Evolutionary conservation across 30 jellyfish, hydroid and myxozoan species (phyloP).

Genomic region (Cassiopea andromeda): DNA sequence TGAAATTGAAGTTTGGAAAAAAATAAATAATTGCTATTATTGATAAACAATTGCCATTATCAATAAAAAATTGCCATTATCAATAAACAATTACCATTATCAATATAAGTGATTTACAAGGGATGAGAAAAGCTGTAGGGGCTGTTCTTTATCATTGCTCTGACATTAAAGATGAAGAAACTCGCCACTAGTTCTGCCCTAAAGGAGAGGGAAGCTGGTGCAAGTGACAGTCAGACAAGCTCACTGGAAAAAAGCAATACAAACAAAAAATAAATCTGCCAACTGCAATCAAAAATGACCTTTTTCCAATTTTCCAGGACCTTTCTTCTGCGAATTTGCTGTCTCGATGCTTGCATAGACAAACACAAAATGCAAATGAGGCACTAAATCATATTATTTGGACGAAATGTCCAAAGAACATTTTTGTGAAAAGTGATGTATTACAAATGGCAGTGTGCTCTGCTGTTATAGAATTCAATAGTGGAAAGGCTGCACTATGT

Average conservation of each 20-base stretch:
- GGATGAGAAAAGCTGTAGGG: not conserved
- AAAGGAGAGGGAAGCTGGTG: not conserved
- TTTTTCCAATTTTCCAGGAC: not conserved
- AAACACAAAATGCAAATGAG: not conserved
- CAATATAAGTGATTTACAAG: not conserved
- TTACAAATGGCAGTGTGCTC: not conserved
- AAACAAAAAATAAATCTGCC: not conserved
- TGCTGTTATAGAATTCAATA: not conserved
- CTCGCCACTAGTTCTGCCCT: not conserved
- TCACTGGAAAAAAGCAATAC: too few relatives aligned
- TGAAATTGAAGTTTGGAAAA: too few relatives aligned
- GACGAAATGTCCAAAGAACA: not conserved
- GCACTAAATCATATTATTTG: not conserved
- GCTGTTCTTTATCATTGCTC: not conserved
- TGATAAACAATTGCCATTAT: too few relatives aligned
- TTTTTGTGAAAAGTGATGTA: not conserved
- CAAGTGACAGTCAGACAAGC: not conserved
- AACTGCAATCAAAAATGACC: not conserved
- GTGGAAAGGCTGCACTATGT: not conserved
- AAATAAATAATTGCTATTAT: too few relatives aligned
- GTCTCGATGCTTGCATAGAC: not conserved
- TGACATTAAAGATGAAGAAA: not conserved
- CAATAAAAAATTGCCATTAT: too few relatives aligned
- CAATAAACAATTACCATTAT: too few relatives aligned
- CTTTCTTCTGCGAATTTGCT: not conserved